Evolutionary conservation across 2,797 vertebrate genomes (phyloP).

Genomic region (Ptychobarbus kaznakovi): DNA sequence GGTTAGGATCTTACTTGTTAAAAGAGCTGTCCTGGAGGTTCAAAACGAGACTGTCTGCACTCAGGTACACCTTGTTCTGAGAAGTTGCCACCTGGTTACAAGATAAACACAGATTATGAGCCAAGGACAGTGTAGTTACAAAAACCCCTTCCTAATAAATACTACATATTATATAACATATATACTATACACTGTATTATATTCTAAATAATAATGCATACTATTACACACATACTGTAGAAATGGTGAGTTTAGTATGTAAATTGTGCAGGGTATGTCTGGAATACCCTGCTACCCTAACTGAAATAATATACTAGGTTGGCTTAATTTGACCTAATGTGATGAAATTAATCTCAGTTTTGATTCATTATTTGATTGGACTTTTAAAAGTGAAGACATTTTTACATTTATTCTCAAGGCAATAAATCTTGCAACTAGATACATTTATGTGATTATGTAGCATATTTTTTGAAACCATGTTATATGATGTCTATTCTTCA

Average conservation of each 20-base stretch:
- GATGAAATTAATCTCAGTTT: not conserved
- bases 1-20: slow-evolving; percentile 77
- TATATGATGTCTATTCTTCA: not conserved
- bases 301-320: not conserved
- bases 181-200: not conserved
- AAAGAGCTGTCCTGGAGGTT: slow-evolving; percentile 88
- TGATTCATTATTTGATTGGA: not conserved
- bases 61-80: slow-evolving; percentile 92
- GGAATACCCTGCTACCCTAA: not conserved
- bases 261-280: not conserved
- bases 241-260: not conserved
- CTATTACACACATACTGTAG: not conserved
- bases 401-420: not conserved
- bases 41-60: slow-evolving; percentile 90
- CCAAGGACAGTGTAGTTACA: not conserved
- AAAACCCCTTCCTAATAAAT: no score
- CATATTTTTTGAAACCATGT: not conserved
- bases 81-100: slow-evolving; percentile 83
- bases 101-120: slow-evolving; percentile 2
- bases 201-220: not conserved
- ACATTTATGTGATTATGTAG: not conserved
- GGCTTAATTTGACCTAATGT: not conserved
- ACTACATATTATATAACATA: not conserved
- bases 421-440: not conserved
- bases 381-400: not conserved